Evolutionary conservation across 1,140 invertebrate species (phyloP).

Genomic region (Mesaphorura yosii): DNA sequence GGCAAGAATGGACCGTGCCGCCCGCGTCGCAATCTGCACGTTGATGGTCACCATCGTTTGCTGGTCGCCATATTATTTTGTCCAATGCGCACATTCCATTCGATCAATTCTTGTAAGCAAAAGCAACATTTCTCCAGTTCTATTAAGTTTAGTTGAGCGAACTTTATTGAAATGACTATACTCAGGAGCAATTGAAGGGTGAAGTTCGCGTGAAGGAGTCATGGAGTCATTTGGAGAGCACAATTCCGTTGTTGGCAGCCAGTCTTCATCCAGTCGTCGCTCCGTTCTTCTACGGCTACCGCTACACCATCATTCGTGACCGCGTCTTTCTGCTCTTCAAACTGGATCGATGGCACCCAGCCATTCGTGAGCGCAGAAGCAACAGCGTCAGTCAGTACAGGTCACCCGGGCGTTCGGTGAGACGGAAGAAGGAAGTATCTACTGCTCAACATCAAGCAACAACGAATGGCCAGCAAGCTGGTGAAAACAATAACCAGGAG

Average conservation of each 20-base stretch:
- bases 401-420: too few relatives aligned
- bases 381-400: too few relatives aligned
- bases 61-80: constrained; percentile 17
- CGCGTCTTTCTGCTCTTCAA: not conserved
- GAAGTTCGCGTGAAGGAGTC: not conserved
- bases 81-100: constrained; percentile 7
- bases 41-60: constrained; percentile 17
- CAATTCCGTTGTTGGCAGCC: not conserved
- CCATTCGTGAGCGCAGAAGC: too few relatives aligned
- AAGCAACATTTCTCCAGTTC: not conserved
- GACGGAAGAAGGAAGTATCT: too few relatives aligned
- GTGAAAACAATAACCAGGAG: too few relatives aligned
- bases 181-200: not conserved
- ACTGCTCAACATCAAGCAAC: too few relatives aligned
- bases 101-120: constrained; percentile 3
- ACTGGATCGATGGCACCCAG: too few relatives aligned
- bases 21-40: constrained; percentile 14
- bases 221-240: not conserved
- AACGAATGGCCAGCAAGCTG: too few relatives aligned
- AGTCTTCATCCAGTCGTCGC: constrained; percentile 14
- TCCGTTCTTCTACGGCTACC: constrained; percentile 23
- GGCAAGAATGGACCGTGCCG: constrained; percentile 12
- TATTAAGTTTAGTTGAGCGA: not conserved
- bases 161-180: not conserved
- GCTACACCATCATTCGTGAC: constrained; percentile 18